Percentiles rank a stretch among this genome's conserved stretches.
These are phyloP conservation scores for Watsonalla binaria DNA, from an alignment of 2,888 invertebrate species.

Conservation along the genomic window DNA sequence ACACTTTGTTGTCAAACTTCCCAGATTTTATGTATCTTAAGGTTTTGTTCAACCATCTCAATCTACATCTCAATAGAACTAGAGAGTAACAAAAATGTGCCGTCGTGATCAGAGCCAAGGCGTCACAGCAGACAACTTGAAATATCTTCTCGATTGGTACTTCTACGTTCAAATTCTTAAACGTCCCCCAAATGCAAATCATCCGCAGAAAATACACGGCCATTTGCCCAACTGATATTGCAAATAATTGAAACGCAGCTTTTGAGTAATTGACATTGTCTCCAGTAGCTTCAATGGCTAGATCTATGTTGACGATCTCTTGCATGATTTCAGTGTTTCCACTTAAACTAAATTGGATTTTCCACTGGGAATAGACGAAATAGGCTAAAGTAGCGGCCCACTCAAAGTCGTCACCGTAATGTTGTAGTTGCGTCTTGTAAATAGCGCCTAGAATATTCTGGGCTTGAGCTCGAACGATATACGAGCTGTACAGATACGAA, in stretches of 20 bases:
- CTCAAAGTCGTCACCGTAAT: constrained; percentile 54
- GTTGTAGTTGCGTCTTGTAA: constrained; percentile 47
- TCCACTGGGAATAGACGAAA: constrained; percentile 40
- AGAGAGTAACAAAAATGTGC: constrained; percentile 40
- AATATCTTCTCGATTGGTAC: constrained; percentile 46
- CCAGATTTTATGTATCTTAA: constrained; percentile 33
- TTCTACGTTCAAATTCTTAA: constrained; percentile 23
- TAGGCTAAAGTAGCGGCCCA: constrained; percentile 32
- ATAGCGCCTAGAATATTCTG: constrained; percentile 48
- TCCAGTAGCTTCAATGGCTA: constrained; percentile 33
- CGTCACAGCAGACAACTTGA: constrained; percentile 42
- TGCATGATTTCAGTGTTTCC: constrained; percentile 27
- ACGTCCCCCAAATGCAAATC: constrained; percentile 35
- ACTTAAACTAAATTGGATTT: constrained; percentile 39
- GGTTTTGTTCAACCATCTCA: constrained; percentile 41
- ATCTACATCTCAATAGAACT: constrained; percentile 35
- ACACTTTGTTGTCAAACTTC: constrained; percentile 37
- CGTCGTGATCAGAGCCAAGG: constrained; percentile 33
- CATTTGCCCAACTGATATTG: constrained; percentile 27
- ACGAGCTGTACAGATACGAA: constrained; percentile 41
- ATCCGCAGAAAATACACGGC: constrained; percentile 29
- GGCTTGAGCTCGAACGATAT: constrained; percentile 32
- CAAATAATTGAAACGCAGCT: constrained; percentile 24
- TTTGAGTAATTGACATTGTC: constrained; percentile 34
- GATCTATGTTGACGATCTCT: constrained; percentile 39